A percentile compares a stretch with the other conserved stretches of the same genome.
Evolutionary conservation across 2,888 invertebrate species (phyloP).

Genomic region (Didymodactylos carnosus): DNA sequence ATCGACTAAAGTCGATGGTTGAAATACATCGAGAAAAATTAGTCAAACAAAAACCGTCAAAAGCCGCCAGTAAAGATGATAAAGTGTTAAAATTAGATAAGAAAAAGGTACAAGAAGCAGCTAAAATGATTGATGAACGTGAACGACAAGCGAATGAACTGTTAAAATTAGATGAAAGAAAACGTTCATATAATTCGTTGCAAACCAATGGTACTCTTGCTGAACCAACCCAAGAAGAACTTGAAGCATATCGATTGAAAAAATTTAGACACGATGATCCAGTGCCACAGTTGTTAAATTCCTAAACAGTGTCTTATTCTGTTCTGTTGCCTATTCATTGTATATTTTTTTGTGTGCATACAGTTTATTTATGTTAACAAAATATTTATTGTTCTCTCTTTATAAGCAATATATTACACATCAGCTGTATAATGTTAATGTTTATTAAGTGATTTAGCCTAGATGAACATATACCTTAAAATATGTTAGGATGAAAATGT

Average conservation of each 20-base stretch:
- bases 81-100: neutral
- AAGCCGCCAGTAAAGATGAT: neutral
- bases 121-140: slow-evolving; percentile 22
- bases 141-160: slow-evolving; percentile 43
- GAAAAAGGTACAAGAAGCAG: slow-evolving; percentile 23
- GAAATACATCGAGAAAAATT: neutral
- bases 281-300: slow-evolving; percentile 44
- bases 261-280: slow-evolving; percentile 53
- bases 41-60: neutral
- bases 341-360: no score
- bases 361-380: no score
- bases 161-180: slow-evolving; percentile 60
- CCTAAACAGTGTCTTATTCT: neutral
- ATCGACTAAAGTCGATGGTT: neutral
- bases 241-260: slow-evolving; percentile 78
- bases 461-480: no score
- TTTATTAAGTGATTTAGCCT: no score
- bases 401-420: no score
- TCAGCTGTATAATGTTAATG: no score
- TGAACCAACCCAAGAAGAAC: slow-evolving; percentile 68
- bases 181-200: slow-evolving; percentile 69
- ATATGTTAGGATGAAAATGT: no score
- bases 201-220: slow-evolving; percentile 38
- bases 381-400: no score
- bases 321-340: no score